Conservation (phyloP, 2,888 invertebrate genomes). For the Harpagoxenus sublaevis region DNA sequence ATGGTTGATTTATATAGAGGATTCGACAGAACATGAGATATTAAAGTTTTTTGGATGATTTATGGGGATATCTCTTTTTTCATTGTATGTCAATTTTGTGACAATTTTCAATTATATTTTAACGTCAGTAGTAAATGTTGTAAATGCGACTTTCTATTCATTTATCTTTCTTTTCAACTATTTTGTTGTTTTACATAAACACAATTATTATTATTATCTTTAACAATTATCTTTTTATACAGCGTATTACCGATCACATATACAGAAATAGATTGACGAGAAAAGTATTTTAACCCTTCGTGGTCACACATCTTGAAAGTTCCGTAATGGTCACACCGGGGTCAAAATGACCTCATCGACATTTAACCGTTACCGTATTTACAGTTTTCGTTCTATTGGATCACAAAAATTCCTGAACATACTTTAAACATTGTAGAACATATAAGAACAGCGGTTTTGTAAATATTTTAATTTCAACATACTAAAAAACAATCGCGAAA, state of each 20-base stretch:
- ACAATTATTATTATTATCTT: background rate
- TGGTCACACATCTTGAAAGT: too few relatives aligned
- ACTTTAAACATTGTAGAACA: too few relatives aligned
- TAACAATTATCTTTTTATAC: background rate
- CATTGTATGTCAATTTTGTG: background rate
- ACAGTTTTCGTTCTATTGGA: too few relatives aligned
- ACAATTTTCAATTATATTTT: background rate
- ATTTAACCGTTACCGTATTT: too few relatives aligned
- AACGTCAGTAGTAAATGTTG: background rate
- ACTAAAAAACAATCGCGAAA: too few relatives aligned
- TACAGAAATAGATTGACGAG: background rate
- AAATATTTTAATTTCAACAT: too few relatives aligned
- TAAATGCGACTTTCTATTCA: background rate
- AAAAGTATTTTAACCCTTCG: background rate
- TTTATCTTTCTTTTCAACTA: background rate
- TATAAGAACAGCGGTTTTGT: too few relatives aligned
- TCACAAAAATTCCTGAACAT: too few relatives aligned
- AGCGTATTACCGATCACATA: background rate
- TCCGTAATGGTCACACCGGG: too few relatives aligned
- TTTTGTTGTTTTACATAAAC: slow-evolving; percentile 9
- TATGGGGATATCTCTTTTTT: background rate
- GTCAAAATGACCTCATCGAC: too few relatives aligned
- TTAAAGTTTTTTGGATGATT: background rate
- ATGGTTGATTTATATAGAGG: background rate
- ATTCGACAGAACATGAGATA: background rate